Conservation (phyloP, 2,113 vertebrate species). For the Chloroceryle aenea region DNA sequence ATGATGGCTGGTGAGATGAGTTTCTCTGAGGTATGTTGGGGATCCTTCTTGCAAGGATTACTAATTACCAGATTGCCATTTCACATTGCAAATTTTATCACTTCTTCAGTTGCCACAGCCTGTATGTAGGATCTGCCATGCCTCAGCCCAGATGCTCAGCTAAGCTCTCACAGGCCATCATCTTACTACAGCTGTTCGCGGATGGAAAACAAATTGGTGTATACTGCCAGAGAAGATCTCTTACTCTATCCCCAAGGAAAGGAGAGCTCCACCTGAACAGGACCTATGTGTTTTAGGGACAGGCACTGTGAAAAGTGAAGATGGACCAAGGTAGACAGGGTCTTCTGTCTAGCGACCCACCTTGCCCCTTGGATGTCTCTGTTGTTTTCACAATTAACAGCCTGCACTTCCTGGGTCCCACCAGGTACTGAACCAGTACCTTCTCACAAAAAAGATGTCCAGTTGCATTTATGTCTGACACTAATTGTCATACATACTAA, state of each 20-base stretch:
- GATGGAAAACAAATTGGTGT: not conserved
- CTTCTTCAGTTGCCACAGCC: not conserved
- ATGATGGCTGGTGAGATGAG: accelerated
- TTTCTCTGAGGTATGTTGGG: not conserved
- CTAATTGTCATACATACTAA: not conserved
- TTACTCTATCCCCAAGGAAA: not conserved
- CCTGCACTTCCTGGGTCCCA: not conserved
- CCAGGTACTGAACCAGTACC: not conserved
- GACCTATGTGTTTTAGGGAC: not conserved
- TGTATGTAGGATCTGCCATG: not conserved
- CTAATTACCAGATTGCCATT: not conserved
- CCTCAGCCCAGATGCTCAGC: not conserved
- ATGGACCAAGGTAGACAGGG: not conserved
- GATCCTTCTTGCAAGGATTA: not conserved
- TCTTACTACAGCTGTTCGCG: not conserved
- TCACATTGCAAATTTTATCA: not conserved
- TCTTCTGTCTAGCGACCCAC: not conserved
- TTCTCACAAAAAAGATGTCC: not conserved
- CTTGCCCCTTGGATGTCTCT: not conserved
- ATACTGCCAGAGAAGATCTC: not conserved
- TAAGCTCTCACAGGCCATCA: accelerated
- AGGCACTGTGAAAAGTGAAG: not conserved
- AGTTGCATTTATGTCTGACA: not conserved
- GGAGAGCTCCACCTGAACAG: not conserved
- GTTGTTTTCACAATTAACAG: not conserved